Conservation (phyloP, 2,888 invertebrate species). For the Trypoxylon attenuatum region DNA sequence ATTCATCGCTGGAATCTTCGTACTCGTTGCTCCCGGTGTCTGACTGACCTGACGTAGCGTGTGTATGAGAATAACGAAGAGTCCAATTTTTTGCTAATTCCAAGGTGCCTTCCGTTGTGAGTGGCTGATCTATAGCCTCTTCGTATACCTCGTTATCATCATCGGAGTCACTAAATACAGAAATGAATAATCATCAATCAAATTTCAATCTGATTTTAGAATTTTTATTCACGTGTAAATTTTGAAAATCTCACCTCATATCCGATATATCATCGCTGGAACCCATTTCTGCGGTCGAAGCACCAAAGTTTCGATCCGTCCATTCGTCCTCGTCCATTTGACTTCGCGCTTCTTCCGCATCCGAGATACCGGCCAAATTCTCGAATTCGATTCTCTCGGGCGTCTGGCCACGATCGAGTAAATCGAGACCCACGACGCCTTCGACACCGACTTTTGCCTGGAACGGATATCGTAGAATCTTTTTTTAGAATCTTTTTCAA, state of each 20-base stretch:
- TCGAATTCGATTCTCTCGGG: slow-evolving; percentile 89
- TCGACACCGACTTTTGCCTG: slow-evolving; percentile 68
- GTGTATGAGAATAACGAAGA: slow-evolving; percentile 75
- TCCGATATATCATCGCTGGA: slow-evolving; percentile 81
- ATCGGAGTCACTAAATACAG: slow-evolving; percentile 76
- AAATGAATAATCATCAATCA: background rate
- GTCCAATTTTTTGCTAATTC: slow-evolving; percentile 84
- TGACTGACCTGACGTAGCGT: slow-evolving; percentile 66
- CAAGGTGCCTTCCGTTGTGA: slow-evolving; percentile 81
- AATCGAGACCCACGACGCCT: slow-evolving; percentile 76
- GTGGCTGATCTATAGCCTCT: slow-evolving; percentile 81
- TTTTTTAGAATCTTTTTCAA: too few relatives aligned
- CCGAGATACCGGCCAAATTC: slow-evolving; percentile 81
- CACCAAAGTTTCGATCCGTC: slow-evolving; percentile 94
- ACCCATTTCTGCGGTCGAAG: slow-evolving; percentile 82
- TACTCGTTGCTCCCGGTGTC: slow-evolving; percentile 76
- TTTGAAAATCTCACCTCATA: slow-evolving; percentile 72
- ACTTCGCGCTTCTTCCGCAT: slow-evolving; percentile 80
- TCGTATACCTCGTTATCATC: slow-evolving; percentile 82
- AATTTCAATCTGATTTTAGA: background rate
- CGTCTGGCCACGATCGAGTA: slow-evolving; percentile 79
- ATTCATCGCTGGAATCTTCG: slow-evolving; percentile 74
- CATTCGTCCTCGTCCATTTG: slow-evolving; percentile 97
- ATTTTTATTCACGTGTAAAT: background rate
- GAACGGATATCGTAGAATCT: too few relatives aligned